phyloP scores from a whole-genome alignment of 2,113 vertebrate species.

The Enhydra lutris region DNA sequence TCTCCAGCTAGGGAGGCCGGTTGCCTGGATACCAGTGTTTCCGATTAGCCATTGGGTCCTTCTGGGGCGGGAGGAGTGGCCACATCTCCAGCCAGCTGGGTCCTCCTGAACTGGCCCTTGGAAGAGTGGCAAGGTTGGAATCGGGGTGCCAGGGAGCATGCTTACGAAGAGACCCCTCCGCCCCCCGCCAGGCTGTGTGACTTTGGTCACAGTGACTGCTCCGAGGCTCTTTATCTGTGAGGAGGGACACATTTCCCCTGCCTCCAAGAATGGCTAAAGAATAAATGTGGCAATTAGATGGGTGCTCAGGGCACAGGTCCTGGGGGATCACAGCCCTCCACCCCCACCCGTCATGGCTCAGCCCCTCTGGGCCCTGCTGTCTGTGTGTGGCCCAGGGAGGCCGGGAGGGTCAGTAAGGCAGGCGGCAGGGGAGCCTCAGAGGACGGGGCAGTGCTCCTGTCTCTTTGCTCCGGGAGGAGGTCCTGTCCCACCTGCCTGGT shows the following conservation, averaged over 20 bases:
- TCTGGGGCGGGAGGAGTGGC: conserved; percentile 63
- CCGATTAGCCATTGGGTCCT: conserved; percentile 76
- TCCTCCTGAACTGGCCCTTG: background rate
- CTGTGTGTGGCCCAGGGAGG: background rate
- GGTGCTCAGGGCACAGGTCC: background rate
- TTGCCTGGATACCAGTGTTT: conserved; percentile 83
- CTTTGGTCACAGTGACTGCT: background rate
- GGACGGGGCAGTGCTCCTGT: background rate
- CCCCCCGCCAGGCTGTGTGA: background rate
- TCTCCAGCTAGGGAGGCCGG: conserved; percentile 77
- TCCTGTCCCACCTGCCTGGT: background rate
- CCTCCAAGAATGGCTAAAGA: background rate
- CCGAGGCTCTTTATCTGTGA: background rate
- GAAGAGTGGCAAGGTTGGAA: background rate
- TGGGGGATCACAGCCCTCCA: background rate
- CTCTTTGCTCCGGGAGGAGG: background rate
- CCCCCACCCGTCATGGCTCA: accelerated
- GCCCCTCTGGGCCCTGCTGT: background rate
- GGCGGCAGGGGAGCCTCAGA: background rate
- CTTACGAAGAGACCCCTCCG: background rate
- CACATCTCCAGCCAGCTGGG: conserved; percentile 21
- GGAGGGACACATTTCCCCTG: background rate
- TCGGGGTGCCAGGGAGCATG: accelerated
- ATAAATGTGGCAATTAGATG: background rate
- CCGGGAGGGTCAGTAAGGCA: background rate